These are phyloP conservation scores for Subanguina moxae DNA, from an alignment of 1,140 invertebrate species.

Conservation along the genomic window DNA sequence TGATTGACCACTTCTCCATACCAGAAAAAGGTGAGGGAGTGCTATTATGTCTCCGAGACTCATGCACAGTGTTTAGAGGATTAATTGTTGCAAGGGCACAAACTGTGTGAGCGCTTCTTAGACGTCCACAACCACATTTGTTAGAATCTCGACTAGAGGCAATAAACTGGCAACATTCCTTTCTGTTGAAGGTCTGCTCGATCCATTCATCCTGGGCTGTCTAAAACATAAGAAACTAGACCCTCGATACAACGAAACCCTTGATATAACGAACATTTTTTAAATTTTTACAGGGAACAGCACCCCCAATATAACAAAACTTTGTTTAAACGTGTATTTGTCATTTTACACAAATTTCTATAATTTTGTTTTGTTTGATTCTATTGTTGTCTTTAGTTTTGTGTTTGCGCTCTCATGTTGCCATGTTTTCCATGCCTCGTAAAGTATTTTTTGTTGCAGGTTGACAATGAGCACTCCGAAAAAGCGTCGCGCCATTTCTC, in stretches of 20 bases:
- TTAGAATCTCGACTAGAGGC: slow-evolving; percentile 27
- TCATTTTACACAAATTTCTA: too few species aligned
- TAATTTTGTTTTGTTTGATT: too few species aligned
- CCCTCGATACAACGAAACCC: too few species aligned
- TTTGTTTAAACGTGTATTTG: too few species aligned
- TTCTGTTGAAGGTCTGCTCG: slow-evolving; percentile 24
- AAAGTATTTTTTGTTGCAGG: too few species aligned
- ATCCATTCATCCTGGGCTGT: slow-evolving; percentile 31
- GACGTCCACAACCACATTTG: slow-evolving; percentile 29
- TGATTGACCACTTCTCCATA: slow-evolving; percentile 12
- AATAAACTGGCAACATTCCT: slow-evolving; percentile 25
- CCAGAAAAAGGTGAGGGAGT: background rate
- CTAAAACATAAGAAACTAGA: slow-evolving; percentile 9
- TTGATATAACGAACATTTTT: too few species aligned
- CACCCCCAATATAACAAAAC: too few species aligned
- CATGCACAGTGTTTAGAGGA: background rate
- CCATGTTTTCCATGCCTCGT: too few species aligned
- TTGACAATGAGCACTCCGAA: too few species aligned
- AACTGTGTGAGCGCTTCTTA: slow-evolving; percentile 12
- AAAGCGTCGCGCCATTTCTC: too few species aligned
- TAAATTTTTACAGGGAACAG: background rate
- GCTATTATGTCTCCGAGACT: background rate
- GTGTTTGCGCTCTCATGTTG: too few species aligned
- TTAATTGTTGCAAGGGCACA: slow-evolving; percentile 5
- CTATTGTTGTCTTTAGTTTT: too few species aligned